A percentile compares a stretch with the other conserved stretches of the same genome.
These are phyloP conservation scores for Bimastos eiseni DNA, from an alignment of 2,888 invertebrate genomes.

Conservation along the genomic window DNA sequence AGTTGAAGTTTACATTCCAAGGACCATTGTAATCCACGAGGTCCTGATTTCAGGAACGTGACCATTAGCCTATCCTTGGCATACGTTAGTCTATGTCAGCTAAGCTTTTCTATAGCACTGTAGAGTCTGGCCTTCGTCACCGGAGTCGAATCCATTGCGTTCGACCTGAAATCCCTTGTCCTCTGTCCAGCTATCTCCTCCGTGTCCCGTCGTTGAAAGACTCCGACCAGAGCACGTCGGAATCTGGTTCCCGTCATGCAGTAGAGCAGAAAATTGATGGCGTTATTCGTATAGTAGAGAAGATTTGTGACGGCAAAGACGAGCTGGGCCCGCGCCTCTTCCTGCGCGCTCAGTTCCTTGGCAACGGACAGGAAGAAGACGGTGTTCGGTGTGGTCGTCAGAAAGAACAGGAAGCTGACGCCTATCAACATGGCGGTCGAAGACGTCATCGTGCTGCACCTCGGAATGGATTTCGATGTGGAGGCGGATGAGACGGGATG, in stretches of 20 bases:
- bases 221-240: constrained; percentile 32
- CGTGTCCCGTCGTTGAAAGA: not conserved
- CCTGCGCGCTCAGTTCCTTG: constrained; percentile 8
- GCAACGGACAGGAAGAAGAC: constrained; percentile 34
- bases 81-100: not conserved
- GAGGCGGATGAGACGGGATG: not conserved
- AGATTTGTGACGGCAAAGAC: constrained; percentile 36
- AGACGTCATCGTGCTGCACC: constrained; percentile 29
- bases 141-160: not conserved
- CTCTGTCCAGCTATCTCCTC: not conserved
- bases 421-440: constrained; percentile 39
- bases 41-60: not conserved
- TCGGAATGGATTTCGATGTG: not conserved
- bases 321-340: not conserved
- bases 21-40: not conserved
- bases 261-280: constrained; percentile 41
- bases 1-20: too few relatives aligned
- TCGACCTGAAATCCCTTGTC: not conserved
- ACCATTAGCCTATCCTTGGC: not conserved
- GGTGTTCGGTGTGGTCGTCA: constrained; percentile 38
- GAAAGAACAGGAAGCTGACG: constrained; percentile 36
- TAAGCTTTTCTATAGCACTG: not conserved
- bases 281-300: constrained; percentile 36
- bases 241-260: constrained; percentile 39
- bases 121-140: not conserved